phyloP scores from a whole-genome alignment of 2,113 vertebrate species.

The Himantopus leucocephalus region DNA sequence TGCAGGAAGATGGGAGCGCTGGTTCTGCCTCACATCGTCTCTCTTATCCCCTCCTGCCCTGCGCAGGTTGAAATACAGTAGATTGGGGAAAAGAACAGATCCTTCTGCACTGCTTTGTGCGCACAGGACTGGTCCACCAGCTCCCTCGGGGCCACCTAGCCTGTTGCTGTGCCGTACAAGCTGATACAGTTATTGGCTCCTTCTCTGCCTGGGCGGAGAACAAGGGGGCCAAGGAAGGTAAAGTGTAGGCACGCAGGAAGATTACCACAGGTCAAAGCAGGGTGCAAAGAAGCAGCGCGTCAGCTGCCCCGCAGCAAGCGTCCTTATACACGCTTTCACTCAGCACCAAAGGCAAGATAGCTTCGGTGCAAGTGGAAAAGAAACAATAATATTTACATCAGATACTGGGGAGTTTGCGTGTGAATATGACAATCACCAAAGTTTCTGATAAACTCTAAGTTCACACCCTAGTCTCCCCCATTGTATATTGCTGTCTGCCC shows the following conservation, averaged over 20 bases:
- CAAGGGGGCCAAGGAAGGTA: background rate
- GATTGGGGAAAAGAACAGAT: background rate
- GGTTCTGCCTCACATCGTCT: background rate
- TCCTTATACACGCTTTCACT: background rate
- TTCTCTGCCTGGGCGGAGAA: background rate
- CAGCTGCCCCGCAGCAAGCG: background rate
- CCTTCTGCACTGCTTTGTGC: background rate
- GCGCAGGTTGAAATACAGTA: rapidly evolving
- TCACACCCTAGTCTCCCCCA: background rate
- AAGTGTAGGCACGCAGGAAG: rapidly evolving
- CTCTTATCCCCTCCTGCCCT: background rate
- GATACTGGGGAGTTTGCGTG: background rate
- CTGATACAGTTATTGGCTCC: background rate
- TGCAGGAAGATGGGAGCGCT: background rate
- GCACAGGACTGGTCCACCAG: no score
- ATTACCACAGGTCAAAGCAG: background rate
- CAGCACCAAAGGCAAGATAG: background rate
- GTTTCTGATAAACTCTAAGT: background rate
- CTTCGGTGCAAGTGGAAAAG: background rate
- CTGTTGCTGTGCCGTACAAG: background rate
- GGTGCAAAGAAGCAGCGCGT: background rate
- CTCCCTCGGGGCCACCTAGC: background rate
- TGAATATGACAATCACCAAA: background rate
- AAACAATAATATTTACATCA: background rate
- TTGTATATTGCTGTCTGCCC: background rate